phyloP scores from a whole-genome alignment of 2,113 vertebrate species.

The Daphoenositta chrysoptera region DNA sequence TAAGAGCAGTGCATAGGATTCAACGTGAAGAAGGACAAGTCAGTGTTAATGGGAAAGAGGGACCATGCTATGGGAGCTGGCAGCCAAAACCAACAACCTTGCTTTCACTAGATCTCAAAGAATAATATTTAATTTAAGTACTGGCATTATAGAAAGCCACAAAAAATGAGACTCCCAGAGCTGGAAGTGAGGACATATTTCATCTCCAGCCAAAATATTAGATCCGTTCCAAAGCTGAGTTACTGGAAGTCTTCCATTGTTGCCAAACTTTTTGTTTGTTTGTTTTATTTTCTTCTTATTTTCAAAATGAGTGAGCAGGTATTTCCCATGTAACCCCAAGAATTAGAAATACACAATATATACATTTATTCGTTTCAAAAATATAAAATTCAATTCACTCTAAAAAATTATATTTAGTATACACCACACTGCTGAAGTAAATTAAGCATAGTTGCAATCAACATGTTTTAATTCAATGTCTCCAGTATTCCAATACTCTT shows the following conservation, averaged over 20 bases:
- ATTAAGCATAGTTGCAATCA: background rate
- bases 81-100: conserved; percentile 32
- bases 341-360: background rate
- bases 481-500: background rate
- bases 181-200: conserved; percentile 8
- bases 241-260: background rate
- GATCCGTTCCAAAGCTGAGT: background rate
- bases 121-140: conserved; percentile 25
- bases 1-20: background rate
- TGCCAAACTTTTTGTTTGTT: background rate
- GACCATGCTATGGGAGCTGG: background rate
- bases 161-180: background rate
- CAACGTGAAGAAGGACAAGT: background rate
- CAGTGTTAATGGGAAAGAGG: background rate
- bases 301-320: background rate
- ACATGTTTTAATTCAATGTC: background rate
- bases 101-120: conserved; percentile 31
- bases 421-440: background rate
- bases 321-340: background rate
- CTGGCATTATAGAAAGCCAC: background rate
- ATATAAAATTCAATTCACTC: background rate
- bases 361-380: background rate
- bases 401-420: background rate
- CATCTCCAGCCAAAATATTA: background rate
- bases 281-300: background rate